These are phyloP conservation scores for Sarcophaga subvicina DNA, from an alignment of 2,888 invertebrate genomes.

Conservation along the genomic window DNA sequence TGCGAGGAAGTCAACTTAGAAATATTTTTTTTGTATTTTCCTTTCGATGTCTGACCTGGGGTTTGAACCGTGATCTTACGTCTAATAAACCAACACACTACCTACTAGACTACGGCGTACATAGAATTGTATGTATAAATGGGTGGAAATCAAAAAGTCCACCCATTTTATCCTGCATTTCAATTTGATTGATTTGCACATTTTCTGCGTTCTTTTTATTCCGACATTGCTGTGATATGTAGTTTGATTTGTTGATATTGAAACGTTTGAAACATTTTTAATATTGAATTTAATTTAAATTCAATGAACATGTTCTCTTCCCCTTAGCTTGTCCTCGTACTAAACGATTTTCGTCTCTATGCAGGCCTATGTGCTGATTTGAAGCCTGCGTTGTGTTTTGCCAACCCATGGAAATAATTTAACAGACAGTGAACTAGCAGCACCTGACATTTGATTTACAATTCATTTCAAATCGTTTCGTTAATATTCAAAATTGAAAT, in stretches of 20 bases:
- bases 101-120: too few relatives aligned
- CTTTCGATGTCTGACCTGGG: too few relatives aligned
- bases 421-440: constrained; percentile 31
- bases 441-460: constrained; percentile 34
- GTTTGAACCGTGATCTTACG: too few relatives aligned
- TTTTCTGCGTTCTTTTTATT: too few relatives aligned
- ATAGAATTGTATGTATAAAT: too few relatives aligned
- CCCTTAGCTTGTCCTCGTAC: background rate
- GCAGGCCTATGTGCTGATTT: background rate
- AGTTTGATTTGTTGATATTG: constrained; percentile 33
- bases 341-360: background rate
- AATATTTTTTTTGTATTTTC: too few relatives aligned
- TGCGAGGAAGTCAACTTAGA: too few relatives aligned
- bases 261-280: constrained; percentile 23
- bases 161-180: too few relatives aligned
- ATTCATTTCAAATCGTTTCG: constrained; percentile 24
- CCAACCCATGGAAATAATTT: constrained; percentile 26
- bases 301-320: constrained; percentile 22
- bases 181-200: too few relatives aligned
- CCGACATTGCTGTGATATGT: background rate
- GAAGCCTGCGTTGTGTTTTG: background rate
- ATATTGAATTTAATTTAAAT: constrained; percentile 41
- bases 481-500: constrained; percentile 32
- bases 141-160: too few relatives aligned
- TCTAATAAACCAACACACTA: too few relatives aligned